Evolutionary conservation across 1,140 invertebrate genomes (phyloP), one percentile per base, ranked within the genome.

Genomic region (Caenorhabditis latens): DNA sequence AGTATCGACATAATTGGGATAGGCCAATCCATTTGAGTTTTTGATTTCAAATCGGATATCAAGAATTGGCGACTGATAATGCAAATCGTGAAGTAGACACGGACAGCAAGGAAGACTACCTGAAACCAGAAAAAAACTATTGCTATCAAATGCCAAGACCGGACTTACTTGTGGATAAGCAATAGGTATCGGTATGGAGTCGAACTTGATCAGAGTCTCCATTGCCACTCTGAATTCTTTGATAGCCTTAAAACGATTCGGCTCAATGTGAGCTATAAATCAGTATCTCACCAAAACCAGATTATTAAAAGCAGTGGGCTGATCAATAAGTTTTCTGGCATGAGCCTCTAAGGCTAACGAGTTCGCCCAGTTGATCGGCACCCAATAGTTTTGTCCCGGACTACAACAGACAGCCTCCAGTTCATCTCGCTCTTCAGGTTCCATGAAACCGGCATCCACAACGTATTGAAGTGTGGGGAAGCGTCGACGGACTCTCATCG

Each of bases 101-200:
- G 43, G 5, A 89, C 67, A 84, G 65, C 57, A 14, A 87, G 83
- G 65, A 83, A 86, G 13, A 93, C 94, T 92, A 97, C 71, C 61
- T 86, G 6, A 71, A 46, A 5, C 3, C 16, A 6, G n/a, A n/a
- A 5, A 14, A 4, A 50, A 50, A 24, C 24, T 79, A 9, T 24
- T 24, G 3, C 21, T 32, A 21, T 8, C 0, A 6, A 32, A 19
- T 3, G 24, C 11, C 16, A 2, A 43, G 8, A 24, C 2, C 6
- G 4, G 43, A 79, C n/a, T 13, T 11, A 79, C 97, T 96, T 99
- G 97, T 83, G 97, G 99, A 93, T 99, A 99, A 85, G 99, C 97
- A 43, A 99, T 95, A 61, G 98, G 98, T 87, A 99, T 97, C 92
- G 96, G 97, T 90, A 99, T 97, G 91, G 97, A 98, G 94, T 99